phyloP scores from a whole-genome alignment of 2,113 vertebrate species.

The Calyptommatus sinebrachiatus region DNA sequence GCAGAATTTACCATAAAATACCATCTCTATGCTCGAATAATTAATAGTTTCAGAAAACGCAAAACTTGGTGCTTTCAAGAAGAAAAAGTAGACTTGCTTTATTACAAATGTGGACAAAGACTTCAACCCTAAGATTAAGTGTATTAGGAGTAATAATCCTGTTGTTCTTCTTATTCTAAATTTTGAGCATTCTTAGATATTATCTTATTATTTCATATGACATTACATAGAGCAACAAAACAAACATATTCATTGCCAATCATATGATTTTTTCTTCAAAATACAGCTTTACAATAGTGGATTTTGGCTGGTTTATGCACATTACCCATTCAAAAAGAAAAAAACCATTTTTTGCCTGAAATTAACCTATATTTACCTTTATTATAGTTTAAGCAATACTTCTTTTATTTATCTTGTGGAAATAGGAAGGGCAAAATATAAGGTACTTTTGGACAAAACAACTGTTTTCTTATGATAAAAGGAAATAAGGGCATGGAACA shows the following conservation, averaged over 20 bases:
- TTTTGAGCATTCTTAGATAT: not conserved
- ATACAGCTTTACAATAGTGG: not conserved
- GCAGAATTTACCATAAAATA: not conserved
- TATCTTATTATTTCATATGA: not conserved
- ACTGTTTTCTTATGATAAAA: not conserved
- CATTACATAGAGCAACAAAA: not conserved
- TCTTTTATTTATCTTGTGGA: not conserved
- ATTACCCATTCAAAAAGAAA: not conserved
- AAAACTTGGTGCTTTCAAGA: not conserved
- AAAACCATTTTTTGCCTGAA: not conserved
- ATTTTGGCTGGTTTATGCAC: not conserved
- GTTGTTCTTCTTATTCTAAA: not conserved
- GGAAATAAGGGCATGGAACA: not conserved
- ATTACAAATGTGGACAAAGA: not conserved
- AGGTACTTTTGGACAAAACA: not conserved
- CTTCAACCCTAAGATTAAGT: not conserved
- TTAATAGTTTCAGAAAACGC: not conserved
- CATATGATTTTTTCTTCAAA: not conserved
- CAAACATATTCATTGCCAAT: not conserved
- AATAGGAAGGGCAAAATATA: no score
- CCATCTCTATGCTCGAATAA: not conserved
- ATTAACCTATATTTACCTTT: not conserved
- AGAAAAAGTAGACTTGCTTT: not conserved
- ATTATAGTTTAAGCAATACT: not conserved
- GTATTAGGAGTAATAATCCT: not conserved